Evolutionary conservation across 2,888 invertebrate species (phyloP).

Genomic region (Cephus nigrinus): DNA sequence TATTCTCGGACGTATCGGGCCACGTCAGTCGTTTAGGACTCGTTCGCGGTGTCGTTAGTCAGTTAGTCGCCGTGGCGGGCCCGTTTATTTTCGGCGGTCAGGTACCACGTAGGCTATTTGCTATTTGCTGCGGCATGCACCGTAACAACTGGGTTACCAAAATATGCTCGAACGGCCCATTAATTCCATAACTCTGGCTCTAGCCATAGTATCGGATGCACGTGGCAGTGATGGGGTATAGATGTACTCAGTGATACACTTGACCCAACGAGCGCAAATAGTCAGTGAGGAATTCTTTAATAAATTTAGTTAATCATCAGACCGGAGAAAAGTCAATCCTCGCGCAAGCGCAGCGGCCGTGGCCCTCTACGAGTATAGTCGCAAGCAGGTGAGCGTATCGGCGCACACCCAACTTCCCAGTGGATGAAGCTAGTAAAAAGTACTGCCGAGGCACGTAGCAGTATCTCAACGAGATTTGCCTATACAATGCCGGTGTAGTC

Average conservation of each 20-base stretch:
- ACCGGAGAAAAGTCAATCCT: not conserved
- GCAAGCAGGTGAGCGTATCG: not conserved
- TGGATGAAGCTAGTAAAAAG: conserved; percentile 13
- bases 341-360: not conserved
- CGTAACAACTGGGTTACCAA: not conserved
- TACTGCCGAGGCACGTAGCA: conserved; percentile 3
- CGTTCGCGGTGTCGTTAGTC: not conserved
- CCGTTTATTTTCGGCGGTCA: not conserved
- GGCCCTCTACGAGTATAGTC: not conserved
- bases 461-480: conserved; percentile 41
- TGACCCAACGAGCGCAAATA: not conserved
- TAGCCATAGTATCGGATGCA: not conserved
- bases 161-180: not conserved
- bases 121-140: not conserved
- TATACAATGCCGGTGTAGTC: not conserved
- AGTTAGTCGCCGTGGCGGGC: not conserved
- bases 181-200: not conserved
- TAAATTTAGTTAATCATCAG: not conserved
- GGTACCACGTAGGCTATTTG: not conserved
- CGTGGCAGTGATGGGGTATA: not conserved
- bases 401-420: not conserved
- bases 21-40: not conserved
- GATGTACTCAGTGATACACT: not conserved
- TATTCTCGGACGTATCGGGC: not conserved
- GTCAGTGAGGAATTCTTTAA: not conserved